Conservation (phyloP, 1,140 invertebrate genomes). For the Pomphorhynchus laevis region DNA sequence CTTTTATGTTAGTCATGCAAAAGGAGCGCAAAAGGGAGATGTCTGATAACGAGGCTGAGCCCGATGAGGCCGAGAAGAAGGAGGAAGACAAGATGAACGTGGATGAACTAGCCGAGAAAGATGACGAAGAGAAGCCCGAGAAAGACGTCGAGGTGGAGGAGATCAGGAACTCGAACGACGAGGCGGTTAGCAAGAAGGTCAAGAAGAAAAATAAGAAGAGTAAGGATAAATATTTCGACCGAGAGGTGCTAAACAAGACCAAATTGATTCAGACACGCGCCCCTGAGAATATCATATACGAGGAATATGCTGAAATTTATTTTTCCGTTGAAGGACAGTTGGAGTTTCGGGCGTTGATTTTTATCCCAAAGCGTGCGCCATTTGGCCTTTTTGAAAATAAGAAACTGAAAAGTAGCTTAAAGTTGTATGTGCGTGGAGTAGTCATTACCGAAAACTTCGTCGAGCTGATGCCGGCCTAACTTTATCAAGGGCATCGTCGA, state of each 20-base stretch:
- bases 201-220: slow-evolving; percentile 45
- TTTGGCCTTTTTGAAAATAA: slow-evolving; percentile 94
- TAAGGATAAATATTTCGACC: slow-evolving; percentile 82
- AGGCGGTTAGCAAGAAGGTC: slow-evolving; percentile 26
- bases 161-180: slow-evolving; percentile 30
- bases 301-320: slow-evolving; percentile 97
- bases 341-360: slow-evolving; percentile 72
- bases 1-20: slow-evolving; percentile 40
- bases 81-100: not conserved
- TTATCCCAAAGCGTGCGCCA: slow-evolving; percentile 60
- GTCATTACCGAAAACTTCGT: slow-evolving; percentile 99
- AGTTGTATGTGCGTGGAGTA: slow-evolving; percentile 66
- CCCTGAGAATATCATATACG: slow-evolving; percentile 72
- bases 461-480: slow-evolving; percentile 76
- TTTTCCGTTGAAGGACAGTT: slow-evolving; percentile 92
- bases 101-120: slow-evolving; percentile 15
- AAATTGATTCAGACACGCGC: slow-evolving; percentile 95
- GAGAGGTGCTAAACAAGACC: slow-evolving; percentile 92
- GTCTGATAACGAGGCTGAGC: slow-evolving; percentile 23
- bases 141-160: slow-evolving; percentile 25
- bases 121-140: slow-evolving; percentile 12
- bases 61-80: slow-evolving; percentile 14
- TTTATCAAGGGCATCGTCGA: slow-evolving; percentile 93
- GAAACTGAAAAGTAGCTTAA: slow-evolving; percentile 90
- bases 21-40: slow-evolving; percentile 41